phyloP scores from a whole-genome alignment of 2,113 vertebrate species.

The Tiliqua scincoides region DNA sequence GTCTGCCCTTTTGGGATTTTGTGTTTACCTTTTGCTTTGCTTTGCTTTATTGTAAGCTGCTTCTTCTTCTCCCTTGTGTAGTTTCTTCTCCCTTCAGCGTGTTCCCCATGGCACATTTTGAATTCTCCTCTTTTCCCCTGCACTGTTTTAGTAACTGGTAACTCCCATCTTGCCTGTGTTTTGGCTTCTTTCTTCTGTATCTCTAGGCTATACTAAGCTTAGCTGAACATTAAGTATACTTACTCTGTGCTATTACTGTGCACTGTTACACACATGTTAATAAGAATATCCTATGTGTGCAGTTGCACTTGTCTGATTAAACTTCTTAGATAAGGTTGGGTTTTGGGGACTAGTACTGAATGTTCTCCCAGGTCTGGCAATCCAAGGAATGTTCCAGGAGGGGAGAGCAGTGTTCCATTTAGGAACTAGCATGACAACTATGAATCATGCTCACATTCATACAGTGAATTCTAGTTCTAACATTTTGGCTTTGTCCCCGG shows the following conservation, averaged over 20 bases:
- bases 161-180: slow-evolving; percentile 32
- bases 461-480: background rate
- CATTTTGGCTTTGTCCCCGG: background rate
- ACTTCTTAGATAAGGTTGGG: slow-evolving; percentile 42
- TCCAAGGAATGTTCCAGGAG: slow-evolving; percentile 1
- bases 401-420: background rate
- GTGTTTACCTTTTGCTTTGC: slow-evolving; percentile 55
- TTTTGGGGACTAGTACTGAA: slow-evolving; percentile 13
- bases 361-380: slow-evolving; percentile 34
- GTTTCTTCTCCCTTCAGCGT: slow-evolving; percentile 41
- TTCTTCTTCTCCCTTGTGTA: slow-evolving; percentile 50
- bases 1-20: slow-evolving; percentile 69
- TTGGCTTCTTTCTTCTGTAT: slow-evolving; percentile 43
- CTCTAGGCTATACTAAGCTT: slow-evolving; percentile 12
- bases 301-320: slow-evolving; percentile 15
- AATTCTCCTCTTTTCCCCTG: slow-evolving; percentile 27
- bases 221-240: background rate
- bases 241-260: background rate
- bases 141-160: slow-evolving; percentile 32
- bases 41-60: slow-evolving; percentile 57
- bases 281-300: slow-evolving; percentile 2
- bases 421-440: slow-evolving; percentile 1
- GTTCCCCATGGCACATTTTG: slow-evolving; percentile 46
- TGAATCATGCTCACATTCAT: background rate
- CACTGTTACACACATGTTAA: background rate